phyloP scores from a whole-genome alignment of 2,797 vertebrate species.

The Sebastes hubbsi region DNA sequence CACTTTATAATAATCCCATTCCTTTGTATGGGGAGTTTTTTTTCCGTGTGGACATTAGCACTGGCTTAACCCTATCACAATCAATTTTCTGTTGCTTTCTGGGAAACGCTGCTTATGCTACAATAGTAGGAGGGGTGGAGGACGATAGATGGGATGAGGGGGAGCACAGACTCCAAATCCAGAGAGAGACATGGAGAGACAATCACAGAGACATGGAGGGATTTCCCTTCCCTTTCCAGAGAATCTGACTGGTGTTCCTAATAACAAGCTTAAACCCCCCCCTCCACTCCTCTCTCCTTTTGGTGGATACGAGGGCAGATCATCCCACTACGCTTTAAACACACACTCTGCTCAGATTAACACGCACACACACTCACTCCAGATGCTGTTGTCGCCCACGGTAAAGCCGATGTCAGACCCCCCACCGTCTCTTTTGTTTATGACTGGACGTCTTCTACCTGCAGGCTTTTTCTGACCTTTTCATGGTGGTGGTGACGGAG shows the following conservation, averaged over 20 bases:
- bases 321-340: conserved; percentile 63
- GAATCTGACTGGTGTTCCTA: conserved; percentile 49
- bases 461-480: conserved; percentile 49
- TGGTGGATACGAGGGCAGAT: conserved; percentile 46
- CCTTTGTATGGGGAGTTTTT: conserved; percentile 1
- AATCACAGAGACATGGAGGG: conserved; percentile 33
- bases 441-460: conserved; percentile 40
- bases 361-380: conserved; percentile 39
- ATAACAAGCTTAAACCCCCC: conserved; percentile 66
- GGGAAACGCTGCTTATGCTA: conserved; percentile 29
- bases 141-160: conserved; percentile 15
- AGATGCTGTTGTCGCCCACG: conserved; percentile 66
- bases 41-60: conserved; percentile 30
- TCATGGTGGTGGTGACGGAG: not conserved
- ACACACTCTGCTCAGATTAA: conserved; percentile 66
- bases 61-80: conserved; percentile 58
- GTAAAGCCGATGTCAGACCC: conserved; percentile 40
- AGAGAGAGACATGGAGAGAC: conserved; percentile 24
- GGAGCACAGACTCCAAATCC: conserved; percentile 36
- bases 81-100: conserved; percentile 56
- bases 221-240: conserved; percentile 48
- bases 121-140: conserved; percentile 8
- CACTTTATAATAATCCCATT: conserved; percentile 66
- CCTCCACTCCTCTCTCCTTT: not conserved
- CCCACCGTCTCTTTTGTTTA: conserved; percentile 21